Evolutionary conservation across 2,888 invertebrate genomes (phyloP), one percentile per base, ranked within the genome.

Genomic region (Amiota mariae): DNA sequence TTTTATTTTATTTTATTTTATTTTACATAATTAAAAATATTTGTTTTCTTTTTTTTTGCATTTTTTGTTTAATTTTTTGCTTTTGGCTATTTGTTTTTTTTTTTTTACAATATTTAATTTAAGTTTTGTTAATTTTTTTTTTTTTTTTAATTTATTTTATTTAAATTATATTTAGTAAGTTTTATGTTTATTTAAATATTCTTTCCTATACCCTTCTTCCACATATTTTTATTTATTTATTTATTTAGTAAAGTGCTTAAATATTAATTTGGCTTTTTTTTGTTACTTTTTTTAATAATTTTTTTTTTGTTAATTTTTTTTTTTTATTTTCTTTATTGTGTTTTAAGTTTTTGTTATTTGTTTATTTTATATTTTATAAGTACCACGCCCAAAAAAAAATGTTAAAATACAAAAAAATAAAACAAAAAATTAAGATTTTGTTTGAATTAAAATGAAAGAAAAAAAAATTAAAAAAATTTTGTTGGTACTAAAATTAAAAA

Each of bases 231-330:
- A 24, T 24, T 24, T 24, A 24, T 24, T 24, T 36, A 54, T 20
- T 66, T 66, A 66, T 66, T 75, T 71, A 77, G 77, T 78, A 71
- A 78, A 77, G 67, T 56, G 71, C 83, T 83, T 83, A 83, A 72
- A 76, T 78, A 77, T 80, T 84, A 84, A 84, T 84, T 84, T 84
- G 83, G 83, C 83, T 84, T 85, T 85, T 76, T 51, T 66, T 70
- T 67, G 59, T 70, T 76, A 76, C n/a, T n/a, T n/a, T n/a, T n/a
- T n/a, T n/a, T n/a, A n/a, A n/a, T n/a, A 49, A 72, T 72, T 64
- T 71, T 18, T 75, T 80, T 68, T 67, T 75, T 18, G 74, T 79
- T 75, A 77, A 24, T 75, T 75, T 75, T 75, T 78, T 73, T 72
- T 72, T 66, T 75, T 73, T 74, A 59, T 70, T 75, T 71, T 72